Conservation (phyloP, 2,888 invertebrate genomes). For the Bellardia bayeri region DNA sequence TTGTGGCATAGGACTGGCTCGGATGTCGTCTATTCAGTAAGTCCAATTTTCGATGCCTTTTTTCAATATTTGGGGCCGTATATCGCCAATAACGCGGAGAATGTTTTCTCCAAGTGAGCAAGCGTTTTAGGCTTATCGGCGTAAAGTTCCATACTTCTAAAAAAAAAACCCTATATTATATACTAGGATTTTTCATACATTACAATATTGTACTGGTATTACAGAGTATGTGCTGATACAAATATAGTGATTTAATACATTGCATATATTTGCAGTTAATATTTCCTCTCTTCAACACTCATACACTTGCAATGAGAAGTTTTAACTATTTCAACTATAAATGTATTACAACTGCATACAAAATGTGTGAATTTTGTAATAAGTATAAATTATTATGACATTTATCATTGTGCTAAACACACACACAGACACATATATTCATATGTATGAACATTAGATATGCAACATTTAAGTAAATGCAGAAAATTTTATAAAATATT, state of each 20-base stretch:
- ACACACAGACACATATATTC: background rate
- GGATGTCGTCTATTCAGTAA: too few species aligned
- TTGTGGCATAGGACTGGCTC: too few species aligned
- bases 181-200: background rate
- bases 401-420: constrained; percentile 14
- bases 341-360: constrained; percentile 37
- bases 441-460: background rate
- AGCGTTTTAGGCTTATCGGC: too few species aligned
- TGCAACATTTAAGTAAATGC: background rate
- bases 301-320: background rate
- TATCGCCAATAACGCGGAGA: too few species aligned
- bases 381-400: constrained; percentile 61
- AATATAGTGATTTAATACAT: constrained; percentile 11
- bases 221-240: background rate
- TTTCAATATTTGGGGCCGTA: too few species aligned
- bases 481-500: background rate
- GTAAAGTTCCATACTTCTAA: too few species aligned
- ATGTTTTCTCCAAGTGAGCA: too few species aligned
- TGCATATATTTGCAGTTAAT: constrained; percentile 11
- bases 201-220: background rate
- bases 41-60: too few species aligned
- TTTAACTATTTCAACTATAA: constrained; percentile 9
- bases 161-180: too few species aligned
- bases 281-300: constrained; percentile 16
- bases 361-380: constrained; percentile 57